Conservation (phyloP, 2,797 vertebrate species). For the Enteromius treurensis region DNA sequence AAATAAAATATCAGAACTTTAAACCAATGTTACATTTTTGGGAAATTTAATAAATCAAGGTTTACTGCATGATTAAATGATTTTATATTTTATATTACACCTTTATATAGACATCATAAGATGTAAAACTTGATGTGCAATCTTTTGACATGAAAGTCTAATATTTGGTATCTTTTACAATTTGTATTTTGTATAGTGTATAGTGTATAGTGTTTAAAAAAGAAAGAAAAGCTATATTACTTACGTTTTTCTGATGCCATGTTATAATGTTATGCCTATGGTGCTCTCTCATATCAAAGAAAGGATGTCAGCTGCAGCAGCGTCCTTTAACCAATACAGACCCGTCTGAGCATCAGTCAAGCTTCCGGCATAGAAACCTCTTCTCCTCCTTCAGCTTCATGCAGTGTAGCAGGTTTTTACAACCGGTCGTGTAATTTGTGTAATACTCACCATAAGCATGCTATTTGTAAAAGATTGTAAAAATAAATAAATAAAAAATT, state of each 20-base stretch:
- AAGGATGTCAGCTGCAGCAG: neutral
- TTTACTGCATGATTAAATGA: neutral
- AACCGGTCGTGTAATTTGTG: too few relatives aligned
- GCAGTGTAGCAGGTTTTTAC: neutral
- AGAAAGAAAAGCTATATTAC: neutral
- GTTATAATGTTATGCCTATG: neutral
- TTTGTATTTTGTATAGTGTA: too few relatives aligned
- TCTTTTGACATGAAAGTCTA: neutral
- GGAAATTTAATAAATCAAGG: neutral
- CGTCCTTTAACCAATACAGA: too few relatives aligned
- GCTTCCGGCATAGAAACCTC: neutral
- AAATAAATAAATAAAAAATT: too few relatives aligned
- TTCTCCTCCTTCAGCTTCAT: neutral
- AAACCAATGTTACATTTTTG: neutral
- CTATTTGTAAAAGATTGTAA: too few relatives aligned
- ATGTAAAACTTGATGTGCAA: neutral
- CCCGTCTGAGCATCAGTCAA: neutral
- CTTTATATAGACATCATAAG: neutral
- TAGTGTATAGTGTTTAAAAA: neutral
- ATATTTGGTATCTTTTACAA: neutral
- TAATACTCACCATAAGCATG: too few relatives aligned
- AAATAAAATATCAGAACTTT: neutral
- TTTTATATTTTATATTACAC: too few relatives aligned
- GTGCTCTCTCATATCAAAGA: neutral
- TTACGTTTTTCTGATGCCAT: constrained; percentile 30